Evolutionary conservation across 2,113 vertebrate genomes (phyloP), one percentile per base, ranked within the genome.

Genomic region (Prionailurus viverrinus): DNA sequence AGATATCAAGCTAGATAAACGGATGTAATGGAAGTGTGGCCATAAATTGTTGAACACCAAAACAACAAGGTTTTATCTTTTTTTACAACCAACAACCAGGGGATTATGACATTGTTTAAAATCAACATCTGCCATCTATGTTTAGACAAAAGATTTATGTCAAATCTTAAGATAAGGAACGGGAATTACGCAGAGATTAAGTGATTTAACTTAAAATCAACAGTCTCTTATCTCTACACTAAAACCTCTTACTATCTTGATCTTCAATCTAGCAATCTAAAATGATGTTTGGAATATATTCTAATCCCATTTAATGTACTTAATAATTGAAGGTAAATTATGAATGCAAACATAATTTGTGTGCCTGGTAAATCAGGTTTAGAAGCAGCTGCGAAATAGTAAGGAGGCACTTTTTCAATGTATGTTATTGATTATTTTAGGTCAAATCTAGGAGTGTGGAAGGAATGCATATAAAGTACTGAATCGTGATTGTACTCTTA

Each of bases 291-390:
- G n/a, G 15, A 95, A 95, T 73, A 78, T 63, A 23, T 31, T 89
- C 63, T 61, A 76, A 80, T 80, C 6, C 3, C 2, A 41, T 41
- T 94, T 92, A 82, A 90, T 86, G 3, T 82, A 4, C 33, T 48
- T 78, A 68, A 76, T 65, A 58, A 82, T 7, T 82, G 18, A 74
- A 94, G 74, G 39, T 36, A 94, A 87, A 91, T 82, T 95, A 53
- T 74, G 33, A 95, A 31, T 51, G 10, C 23, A 74, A 48, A 58
- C 80, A 69, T 15, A 76, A 55, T 81, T 39, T 53, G 5, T 39
- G 8, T 18, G 0, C 19, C 45, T 23, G 58, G 33, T 82, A 88
- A 89, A 16, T 78, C 1, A 5, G 33, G 2, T 89, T 81, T 93
- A 83, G 68, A 97, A 91, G 33, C 25, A 93, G 23, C 41, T 69